Base-by-base conservation (phyloP, 2,797 vertebrate species). In the Eupleurogrammus muticus region DNA sequence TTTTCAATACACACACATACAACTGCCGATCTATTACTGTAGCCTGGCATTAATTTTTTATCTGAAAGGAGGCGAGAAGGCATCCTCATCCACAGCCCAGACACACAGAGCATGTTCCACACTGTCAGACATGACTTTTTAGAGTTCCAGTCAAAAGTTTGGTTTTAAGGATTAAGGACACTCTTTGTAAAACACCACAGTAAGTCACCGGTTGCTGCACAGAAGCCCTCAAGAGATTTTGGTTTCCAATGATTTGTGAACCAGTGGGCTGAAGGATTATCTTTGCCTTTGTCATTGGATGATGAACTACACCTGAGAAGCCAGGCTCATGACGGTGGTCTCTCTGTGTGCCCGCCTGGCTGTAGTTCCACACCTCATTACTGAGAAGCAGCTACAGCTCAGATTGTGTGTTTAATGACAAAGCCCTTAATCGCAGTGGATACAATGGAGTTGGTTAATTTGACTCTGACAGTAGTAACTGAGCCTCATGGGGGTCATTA, bases 341-440 rank as follows among this genome's bases (percentile, higher is more conserved):
- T 65, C 48, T 59, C 56, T 53, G 38, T 68, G 47, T 71, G 36
- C 48, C 59, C 35, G 54, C 5, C 34, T 21, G 49, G 64, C 54
- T 69, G 49, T 52, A 58, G 47, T 61, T 69, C 58, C 60, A 56
- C 34, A 56, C 46, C 56, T 86, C 70, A 66, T 81, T 71, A 84
- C 57, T 32, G 53, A 73, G 32, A 65, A 47, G n/a, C 66, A 77
- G 69, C 61, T 75, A 58, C 32, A 23, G 56, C 60, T 75, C 68
- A 61, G 34, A 24, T 47, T 67, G 63, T 55, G 65, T 59, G 60
- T 72, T 75, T 75, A 75, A 49, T 63, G 63, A 46, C 64, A 72
- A 78, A 44, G 40, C 24, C 53, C 28, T 48, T 64, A 61, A 65
- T 56, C 64, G 55, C 23, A 4, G 17, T 38, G 40, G 48, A 32